These are phyloP conservation scores for Sebastes elongatus DNA, from an alignment of 2,797 vertebrate genomes.

Conservation along the genomic window DNA sequence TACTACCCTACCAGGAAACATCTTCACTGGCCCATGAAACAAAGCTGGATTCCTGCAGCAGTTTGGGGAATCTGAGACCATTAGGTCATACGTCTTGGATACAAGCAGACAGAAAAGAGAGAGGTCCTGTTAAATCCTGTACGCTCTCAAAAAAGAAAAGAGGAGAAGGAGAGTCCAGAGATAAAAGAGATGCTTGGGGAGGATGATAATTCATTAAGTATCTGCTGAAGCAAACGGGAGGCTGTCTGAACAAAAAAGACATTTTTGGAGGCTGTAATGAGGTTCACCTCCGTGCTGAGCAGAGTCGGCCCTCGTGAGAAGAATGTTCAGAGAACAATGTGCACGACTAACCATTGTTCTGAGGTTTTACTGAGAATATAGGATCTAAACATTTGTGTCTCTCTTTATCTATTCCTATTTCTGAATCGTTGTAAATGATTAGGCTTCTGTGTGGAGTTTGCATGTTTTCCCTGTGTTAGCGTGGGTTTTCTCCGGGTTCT, in stretches of 20 bases:
- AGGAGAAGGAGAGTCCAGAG: neutral
- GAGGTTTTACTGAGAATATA: neutral
- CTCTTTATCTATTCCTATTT: neutral
- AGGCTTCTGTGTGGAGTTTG: no score
- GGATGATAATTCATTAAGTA: neutral
- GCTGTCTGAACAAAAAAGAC: neutral
- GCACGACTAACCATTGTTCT: neutral
- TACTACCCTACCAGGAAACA: neutral
- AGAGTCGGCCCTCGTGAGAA: neutral
- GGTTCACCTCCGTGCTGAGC: neutral
- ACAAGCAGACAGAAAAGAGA: neutral
- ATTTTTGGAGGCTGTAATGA: neutral
- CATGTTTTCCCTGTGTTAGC: no score
- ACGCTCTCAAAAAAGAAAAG: neutral
- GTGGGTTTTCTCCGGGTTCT: no score
- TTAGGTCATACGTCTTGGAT: neutral
- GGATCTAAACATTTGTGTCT: neutral
- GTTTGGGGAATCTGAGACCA: neutral
- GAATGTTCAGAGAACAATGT: neutral
- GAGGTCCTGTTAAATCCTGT: neutral
- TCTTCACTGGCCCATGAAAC: neutral
- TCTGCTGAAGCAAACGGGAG: neutral
- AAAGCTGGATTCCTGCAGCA: neutral
- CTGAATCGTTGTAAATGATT: neutral
- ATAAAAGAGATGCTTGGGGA: neutral